Conservation (phyloP, 2,888 invertebrate genomes). For the Thereva unica region DNA sequence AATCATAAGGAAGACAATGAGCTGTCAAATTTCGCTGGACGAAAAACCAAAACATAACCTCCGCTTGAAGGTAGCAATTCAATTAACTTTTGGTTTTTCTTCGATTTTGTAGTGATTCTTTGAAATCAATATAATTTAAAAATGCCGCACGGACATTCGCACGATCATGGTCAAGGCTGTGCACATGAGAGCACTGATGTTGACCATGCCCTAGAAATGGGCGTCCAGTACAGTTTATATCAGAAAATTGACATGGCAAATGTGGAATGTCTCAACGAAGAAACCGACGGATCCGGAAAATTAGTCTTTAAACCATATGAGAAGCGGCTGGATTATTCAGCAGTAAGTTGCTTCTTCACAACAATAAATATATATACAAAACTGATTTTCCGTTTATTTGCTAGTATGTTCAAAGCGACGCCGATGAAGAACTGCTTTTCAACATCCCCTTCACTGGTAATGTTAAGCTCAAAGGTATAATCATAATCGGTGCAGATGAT, state of each 20-base stretch:
- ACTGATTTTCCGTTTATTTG: constrained; percentile 45
- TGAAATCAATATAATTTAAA: constrained; percentile 8
- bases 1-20: too few species aligned
- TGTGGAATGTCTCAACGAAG: constrained; percentile 90
- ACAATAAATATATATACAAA: neutral
- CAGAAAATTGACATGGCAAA: constrained; percentile 87
- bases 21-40: too few species aligned
- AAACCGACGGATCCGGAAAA: constrained; percentile 82
- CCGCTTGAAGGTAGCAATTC: too few species aligned
- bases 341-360: constrained; percentile 61
- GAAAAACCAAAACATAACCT: too few species aligned
- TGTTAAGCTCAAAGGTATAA: constrained; percentile 92
- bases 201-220: constrained; percentile 55
- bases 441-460: constrained; percentile 97
- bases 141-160: constrained; percentile 57
- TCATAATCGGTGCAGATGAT: constrained; percentile 87
- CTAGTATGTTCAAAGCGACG: constrained; percentile 94
- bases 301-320: constrained; percentile 92
- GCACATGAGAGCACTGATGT: constrained; percentile 55
- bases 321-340: constrained; percentile 73
- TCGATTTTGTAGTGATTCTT: too few species aligned
- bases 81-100: too few species aligned
- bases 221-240: constrained; percentile 69
- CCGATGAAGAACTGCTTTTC: constrained; percentile 92
- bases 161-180: constrained; percentile 52